Conservation (phyloP, 1,140 invertebrate genomes). For the Phymorhynchus buccinoides region DNA sequence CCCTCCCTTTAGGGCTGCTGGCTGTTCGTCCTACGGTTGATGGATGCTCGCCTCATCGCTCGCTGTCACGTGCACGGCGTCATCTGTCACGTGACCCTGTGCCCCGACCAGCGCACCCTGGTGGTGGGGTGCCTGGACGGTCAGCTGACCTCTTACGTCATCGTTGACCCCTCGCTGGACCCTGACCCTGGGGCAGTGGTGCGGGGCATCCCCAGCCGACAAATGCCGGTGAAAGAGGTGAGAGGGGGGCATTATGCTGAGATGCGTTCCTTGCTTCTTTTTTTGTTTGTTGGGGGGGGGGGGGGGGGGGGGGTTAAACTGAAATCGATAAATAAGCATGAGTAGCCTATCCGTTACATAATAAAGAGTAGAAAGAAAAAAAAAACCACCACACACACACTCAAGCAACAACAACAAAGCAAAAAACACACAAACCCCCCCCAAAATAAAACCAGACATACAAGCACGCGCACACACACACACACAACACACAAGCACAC, state of each 20-base stretch:
- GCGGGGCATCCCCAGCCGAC: conserved; percentile 53
- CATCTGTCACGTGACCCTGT: conserved; percentile 56
- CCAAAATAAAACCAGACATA: no score
- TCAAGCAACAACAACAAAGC: no score
- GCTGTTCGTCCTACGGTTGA: conserved; percentile 55
- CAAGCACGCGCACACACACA: no score
- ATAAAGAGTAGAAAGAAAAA: no score
- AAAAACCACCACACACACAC: no score
- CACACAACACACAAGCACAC: no score
- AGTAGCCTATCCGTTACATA: no score
- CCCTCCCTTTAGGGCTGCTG: conserved; percentile 40
- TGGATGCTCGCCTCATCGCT: conserved; percentile 56
- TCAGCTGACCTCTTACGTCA: conserved; percentile 61
- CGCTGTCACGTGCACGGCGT: conserved; percentile 64
- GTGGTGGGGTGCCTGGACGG: conserved; percentile 68
- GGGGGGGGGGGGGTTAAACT: no score
- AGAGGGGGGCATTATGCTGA: no score
- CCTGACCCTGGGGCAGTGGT: conserved; percentile 48
- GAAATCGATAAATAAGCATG: no score
- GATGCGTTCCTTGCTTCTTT: background rate
- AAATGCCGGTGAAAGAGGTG: conserved; percentile 30
- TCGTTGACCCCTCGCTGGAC: conserved; percentile 60
- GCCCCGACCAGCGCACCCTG: conserved; percentile 63
- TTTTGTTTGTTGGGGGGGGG: background rate
- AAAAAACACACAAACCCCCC: no score